Evolutionary conservation across 1,140 invertebrate species (phyloP).

Genomic region (Aphelinus certus): DNA sequence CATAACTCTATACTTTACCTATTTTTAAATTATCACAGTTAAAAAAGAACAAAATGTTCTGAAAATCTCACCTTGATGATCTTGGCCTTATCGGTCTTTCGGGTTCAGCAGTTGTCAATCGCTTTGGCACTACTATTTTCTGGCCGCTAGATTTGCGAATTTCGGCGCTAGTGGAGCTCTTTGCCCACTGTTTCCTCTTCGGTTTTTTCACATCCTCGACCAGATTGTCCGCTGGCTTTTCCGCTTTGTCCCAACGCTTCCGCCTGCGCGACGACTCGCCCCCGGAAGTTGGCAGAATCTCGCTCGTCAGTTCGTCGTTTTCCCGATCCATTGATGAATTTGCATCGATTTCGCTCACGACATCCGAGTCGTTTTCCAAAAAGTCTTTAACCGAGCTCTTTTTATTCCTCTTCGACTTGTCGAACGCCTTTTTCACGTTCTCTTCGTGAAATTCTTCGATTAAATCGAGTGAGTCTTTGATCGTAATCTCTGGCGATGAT

Average conservation of each 20-base stretch:
- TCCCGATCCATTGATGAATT: neutral
- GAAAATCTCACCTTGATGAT: conserved; percentile 9
- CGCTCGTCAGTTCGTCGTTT: conserved; percentile 21
- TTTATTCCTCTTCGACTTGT: neutral
- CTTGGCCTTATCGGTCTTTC: neutral
- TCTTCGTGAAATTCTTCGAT: conserved; percentile 49
- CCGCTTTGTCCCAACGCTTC: conserved; percentile 49
- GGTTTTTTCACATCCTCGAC: conserved; percentile 44
- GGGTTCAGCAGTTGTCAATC: conserved; percentile 11
- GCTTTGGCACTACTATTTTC: conserved; percentile 3
- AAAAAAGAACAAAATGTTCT: too few species aligned
- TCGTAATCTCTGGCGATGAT: neutral
- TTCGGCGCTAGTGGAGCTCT: conserved; percentile 22
- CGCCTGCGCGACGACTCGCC: conserved; percentile 33
- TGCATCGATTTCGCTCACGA: neutral
- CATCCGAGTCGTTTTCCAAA: neutral
- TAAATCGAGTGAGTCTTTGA: conserved; percentile 41
- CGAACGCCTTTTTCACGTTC: neutral
- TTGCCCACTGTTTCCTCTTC: conserved; percentile 42
- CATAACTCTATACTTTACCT: too few species aligned
- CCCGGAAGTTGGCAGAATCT: conserved; percentile 38
- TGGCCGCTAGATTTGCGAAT: neutral
- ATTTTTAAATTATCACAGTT: too few species aligned
- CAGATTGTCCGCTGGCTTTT: conserved; percentile 20
- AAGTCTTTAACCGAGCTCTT: neutral